phyloP scores from a whole-genome alignment of 2,113 vertebrate genomes.

The Corythornis vintsioides region DNA sequence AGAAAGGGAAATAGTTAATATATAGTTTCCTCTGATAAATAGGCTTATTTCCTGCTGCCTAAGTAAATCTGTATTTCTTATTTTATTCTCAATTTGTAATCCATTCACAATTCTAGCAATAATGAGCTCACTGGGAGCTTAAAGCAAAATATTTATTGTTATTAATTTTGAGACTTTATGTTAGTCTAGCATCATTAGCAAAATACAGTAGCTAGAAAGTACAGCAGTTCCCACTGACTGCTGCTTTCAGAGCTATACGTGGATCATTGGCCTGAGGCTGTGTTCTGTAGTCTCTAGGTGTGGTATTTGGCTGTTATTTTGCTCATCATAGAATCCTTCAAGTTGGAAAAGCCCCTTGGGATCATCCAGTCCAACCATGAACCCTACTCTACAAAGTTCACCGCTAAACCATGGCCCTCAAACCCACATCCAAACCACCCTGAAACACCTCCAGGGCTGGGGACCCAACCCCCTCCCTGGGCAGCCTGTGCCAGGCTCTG shows the following conservation, averaged over 20 bases:
- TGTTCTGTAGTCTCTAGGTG: neutral
- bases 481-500: too few relatives aligned
- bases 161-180: neutral
- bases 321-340: neutral
- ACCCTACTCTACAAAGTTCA: too few relatives aligned
- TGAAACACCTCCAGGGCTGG: too few relatives aligned
- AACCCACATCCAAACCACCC: too few relatives aligned
- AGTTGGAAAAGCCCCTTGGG: too few relatives aligned
- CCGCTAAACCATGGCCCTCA: too few relatives aligned
- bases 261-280: neutral
- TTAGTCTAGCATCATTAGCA: neutral
- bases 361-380: too few relatives aligned
- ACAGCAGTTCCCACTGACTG: neutral
- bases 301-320: neutral
- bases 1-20: neutral
- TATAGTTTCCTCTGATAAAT: neutral
- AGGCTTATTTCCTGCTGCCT: neutral
- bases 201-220: neutral
- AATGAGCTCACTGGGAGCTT: conserved; percentile 29
- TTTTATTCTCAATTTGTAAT: conserved; percentile 37
- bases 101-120: conserved; percentile 12
- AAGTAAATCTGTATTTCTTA: conserved; percentile 12
- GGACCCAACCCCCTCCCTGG: too few relatives aligned
- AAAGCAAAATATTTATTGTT: conserved; percentile 56
- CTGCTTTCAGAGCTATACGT: neutral